phyloP scores from a whole-genome alignment of 2,113 vertebrate genomes.

The Sylvia atricapilla region DNA sequence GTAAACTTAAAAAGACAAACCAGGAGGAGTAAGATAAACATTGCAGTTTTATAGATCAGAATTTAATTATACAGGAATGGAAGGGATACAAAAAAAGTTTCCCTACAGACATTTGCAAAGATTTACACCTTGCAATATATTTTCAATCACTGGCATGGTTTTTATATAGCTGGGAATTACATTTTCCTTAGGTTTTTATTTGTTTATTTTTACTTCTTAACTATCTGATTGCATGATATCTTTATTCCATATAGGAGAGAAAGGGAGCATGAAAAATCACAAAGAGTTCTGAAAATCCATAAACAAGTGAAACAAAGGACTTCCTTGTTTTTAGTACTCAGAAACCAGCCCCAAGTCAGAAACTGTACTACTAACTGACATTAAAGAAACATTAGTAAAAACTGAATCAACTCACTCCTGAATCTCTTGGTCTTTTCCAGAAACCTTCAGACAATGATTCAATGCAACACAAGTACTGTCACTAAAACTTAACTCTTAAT shows the following conservation, averaged over 20 bases:
- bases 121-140: neutral
- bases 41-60: neutral
- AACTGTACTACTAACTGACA: rapidly evolving
- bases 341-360: neutral
- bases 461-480: neutral
- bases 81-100: neutral
- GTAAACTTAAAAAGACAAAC: neutral
- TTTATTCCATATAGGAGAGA: neutral
- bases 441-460: neutral
- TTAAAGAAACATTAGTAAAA: neutral
- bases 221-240: neutral
- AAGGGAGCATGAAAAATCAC: neutral
- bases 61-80: neutral
- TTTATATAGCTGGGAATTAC: neutral
- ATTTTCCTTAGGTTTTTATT: neutral
- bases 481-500: neutral
- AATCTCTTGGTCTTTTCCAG: neutral
- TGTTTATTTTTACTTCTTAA: neutral
- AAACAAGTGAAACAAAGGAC: neutral
- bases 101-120: neutral
- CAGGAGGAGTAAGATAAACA: neutral
- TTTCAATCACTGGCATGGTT: neutral
- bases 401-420: neutral
- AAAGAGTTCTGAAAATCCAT: neutral
- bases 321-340: neutral